These are phyloP conservation scores for Ranitomeya imitator DNA, from an alignment of 2,113 vertebrate genomes.

Conservation along the genomic window DNA sequence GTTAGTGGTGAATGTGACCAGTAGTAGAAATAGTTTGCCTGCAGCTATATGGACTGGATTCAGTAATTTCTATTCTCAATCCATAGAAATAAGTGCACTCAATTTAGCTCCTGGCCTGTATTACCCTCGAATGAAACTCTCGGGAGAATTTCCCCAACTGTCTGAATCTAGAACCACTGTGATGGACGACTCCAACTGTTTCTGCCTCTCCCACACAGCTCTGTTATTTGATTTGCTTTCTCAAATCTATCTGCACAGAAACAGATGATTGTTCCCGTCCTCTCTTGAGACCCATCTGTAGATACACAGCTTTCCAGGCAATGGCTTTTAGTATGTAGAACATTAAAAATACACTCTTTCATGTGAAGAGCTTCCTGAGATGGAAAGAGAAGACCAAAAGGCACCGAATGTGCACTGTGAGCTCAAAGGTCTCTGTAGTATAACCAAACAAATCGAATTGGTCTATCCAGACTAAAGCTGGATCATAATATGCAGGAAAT, in stretches of 20 bases:
- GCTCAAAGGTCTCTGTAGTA: constrained; percentile 24
- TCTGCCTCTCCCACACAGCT: constrained; percentile 37
- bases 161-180: constrained; percentile 14
- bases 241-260: constrained; percentile 44
- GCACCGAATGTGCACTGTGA: constrained; percentile 35
- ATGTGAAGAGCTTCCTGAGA: constrained; percentile 56
- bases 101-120: constrained; percentile 41
- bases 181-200: constrained; percentile 28
- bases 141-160: constrained; percentile 27
- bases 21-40: constrained; percentile 40
- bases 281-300: constrained; percentile 55
- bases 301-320: constrained; percentile 53
- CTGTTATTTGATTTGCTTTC: constrained; percentile 45
- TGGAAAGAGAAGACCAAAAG: constrained; percentile 53
- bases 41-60: constrained; percentile 24
- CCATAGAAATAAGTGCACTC: constrained; percentile 42
- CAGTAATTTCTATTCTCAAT: constrained; percentile 42
- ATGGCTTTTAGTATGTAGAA: constrained; percentile 39
- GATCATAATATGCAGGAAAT: constrained; percentile 13
- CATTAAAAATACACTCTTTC: constrained; percentile 54
- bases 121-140: constrained; percentile 40
- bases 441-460: constrained; percentile 33
- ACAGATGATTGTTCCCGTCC: constrained; percentile 52
- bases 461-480: constrained; percentile 26
- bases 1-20: background rate